Evolutionary conservation across 2,888 invertebrate species (phyloP), one percentile per base, ranked within the genome.

Genomic region (Unio pictorum): DNA sequence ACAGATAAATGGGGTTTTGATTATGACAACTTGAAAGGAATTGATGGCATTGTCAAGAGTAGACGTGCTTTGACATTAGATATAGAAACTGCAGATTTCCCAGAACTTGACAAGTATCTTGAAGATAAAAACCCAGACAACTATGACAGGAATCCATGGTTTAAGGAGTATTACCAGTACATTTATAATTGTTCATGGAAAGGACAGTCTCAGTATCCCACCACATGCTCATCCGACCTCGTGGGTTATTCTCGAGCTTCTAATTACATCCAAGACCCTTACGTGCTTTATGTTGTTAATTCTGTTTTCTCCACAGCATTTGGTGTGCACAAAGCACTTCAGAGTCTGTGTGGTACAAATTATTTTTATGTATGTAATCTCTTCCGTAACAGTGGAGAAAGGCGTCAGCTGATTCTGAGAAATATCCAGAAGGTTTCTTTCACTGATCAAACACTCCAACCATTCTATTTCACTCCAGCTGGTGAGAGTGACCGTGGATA

Each of bases 71-170:
- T 87, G 26, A 82, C 86, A 6, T 76, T 88, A 64, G 87, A 86
- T 59, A 78, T 88, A 0, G 88, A 88, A 69, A 86, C 88, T 3
- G 86, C 89, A 4, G 88, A 88, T 73, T 71, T 87, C 8, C 83
- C 84, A 15, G 80, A 77, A 3, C 84, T 87, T 62, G 88, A 89
- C 68, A 30, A 63, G 17, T 89, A 88, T 71, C 76, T 89, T n/a
- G 84, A 85, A 65, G 68, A 72, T 20, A 87, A 85, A 64, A 84
- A 72, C 1, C 86, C 86, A n/a, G 72, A 70, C 23, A 85, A 74
- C 45, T 84, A 90, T 71, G 72, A 71, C 0, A 72, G 80, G 18
- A 90, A 91, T 72, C 90, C 90, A 3, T 91, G 91, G 91, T 91
- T 91, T 80, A 73, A 82, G n/a, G 89, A 91, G n/a, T 90, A 88